Base-by-base conservation (phyloP, 2,113 vertebrate species). In the Abramis brama region DNA sequence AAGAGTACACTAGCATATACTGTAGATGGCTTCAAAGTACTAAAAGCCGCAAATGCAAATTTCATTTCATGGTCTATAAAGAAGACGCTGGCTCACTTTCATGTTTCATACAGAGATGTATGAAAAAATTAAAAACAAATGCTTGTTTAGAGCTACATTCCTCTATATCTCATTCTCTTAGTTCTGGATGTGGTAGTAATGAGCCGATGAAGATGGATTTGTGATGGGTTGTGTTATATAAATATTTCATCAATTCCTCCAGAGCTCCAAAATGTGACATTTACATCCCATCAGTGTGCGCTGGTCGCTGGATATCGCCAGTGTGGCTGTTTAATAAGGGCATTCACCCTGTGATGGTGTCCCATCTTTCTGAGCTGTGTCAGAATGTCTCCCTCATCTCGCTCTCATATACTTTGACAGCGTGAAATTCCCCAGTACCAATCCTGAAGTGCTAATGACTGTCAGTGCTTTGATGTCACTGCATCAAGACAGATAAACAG, bases 401-500 rank as follows among this genome's bases (percentile, higher is more conserved):
- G 55, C 66, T 25, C 82, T 85, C 47, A 77, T 87, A 70, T 52
- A 74, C 45, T 64, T 77, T 15, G 30, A 85, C 79, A 82, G 87
- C 47, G 52, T 88, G 78, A 85, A 87, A 90, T 90, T 85, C 62
- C 80, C 79, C 85, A 83, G 68, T 80, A 79, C 68, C 83, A 87
- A 77, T 85, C 83, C 60, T 62, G 52, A 50, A 85, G 75, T 84
- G 89, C 57, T 88, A 88, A 87, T 90, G 87, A 87, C 83, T 86
- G 71, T 30, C 45, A 71, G 85, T 17, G 80, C 89, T 86, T 90
- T 88, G 87, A 90, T 88, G 85, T 83, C 80, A 64, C 52, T 79
- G 68, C 85, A 83, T 88, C 83, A 77, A 55, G 79, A 83, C 79
- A 87, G 83, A 90, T 88, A 88, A 90, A 88, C 89, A 90, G 85